A percentile compares a stretch with the other conserved stretches of the same genome.
Evolutionary conservation across 2,888 invertebrate genomes (phyloP).

Genomic region (Apamea sordens): DNA sequence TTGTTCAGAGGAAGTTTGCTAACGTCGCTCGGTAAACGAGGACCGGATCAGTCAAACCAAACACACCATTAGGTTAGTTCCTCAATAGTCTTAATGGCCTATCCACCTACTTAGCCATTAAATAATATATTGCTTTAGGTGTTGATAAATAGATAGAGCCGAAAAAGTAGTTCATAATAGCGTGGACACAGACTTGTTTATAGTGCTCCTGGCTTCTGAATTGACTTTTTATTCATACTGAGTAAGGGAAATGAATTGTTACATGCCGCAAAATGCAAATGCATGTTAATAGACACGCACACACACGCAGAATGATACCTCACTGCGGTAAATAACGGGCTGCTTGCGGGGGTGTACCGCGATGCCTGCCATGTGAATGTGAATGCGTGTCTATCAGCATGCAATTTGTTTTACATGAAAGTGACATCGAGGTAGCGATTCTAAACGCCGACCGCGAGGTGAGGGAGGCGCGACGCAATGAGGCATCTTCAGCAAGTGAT

Average conservation of each 20-base stretch:
- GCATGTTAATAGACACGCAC: background rate
- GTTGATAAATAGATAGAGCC: background rate
- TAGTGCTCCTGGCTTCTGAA: background rate
- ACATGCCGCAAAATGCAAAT: background rate
- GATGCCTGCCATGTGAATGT: background rate
- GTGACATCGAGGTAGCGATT: too few species aligned
- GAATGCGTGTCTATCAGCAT: background rate
- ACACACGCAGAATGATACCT: background rate
- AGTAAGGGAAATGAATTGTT: background rate
- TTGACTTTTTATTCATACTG: background rate
- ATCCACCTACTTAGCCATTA: background rate
- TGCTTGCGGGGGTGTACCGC: background rate
- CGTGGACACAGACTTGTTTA: background rate
- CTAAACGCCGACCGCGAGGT: too few species aligned
- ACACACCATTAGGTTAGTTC: slow-evolving; percentile 21
- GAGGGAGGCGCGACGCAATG: background rate
- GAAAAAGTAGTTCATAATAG: background rate
- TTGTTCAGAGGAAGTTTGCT: slow-evolving; percentile 48
- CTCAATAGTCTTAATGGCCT: background rate
- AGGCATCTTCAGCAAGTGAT: background rate
- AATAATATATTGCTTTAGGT: background rate
- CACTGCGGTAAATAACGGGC: background rate
- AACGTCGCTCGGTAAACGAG: slow-evolving; percentile 26
- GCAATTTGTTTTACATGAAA: background rate
- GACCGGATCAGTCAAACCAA: background rate